Percentiles rank a stretch among this genome's conserved stretches.
Evolutionary conservation across 2,797 vertebrate genomes (phyloP).

Genomic region (Apodemus agrarius): DNA sequence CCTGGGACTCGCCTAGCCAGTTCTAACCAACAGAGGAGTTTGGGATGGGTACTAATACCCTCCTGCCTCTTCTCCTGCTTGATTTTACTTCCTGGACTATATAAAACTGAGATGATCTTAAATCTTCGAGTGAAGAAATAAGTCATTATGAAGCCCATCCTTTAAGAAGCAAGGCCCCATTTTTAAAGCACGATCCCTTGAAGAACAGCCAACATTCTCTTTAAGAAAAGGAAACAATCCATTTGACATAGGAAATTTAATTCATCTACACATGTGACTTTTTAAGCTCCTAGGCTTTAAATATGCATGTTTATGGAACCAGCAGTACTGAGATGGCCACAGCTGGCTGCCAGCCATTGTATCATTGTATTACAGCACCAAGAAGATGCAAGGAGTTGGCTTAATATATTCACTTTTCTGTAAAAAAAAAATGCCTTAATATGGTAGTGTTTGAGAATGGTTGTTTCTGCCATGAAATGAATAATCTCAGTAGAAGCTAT

Average conservation of each 20-base stretch:
- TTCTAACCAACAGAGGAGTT: background rate
- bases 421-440: constrained; percentile 62
- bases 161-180: background rate
- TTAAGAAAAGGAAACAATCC: constrained; percentile 7
- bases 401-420: constrained; percentile 45
- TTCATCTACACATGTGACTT: background rate
- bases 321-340: background rate
- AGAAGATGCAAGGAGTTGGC: constrained; percentile 4
- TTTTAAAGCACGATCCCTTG: background rate
- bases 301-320: background rate
- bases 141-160: background rate
- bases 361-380: background rate
- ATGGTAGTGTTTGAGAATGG: background rate
- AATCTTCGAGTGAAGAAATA: background rate
- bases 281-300: background rate
- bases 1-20: no score
- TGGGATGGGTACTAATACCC: no score
- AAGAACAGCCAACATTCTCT: constrained; percentile 9
- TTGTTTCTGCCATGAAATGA: constrained; percentile 52
- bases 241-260: constrained; percentile 44
- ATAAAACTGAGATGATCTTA: background rate
- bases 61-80: background rate
- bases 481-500: constrained; percentile 41
- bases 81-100: background rate
- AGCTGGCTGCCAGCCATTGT: background rate